Evolutionary conservation across 2,113 vertebrate genomes (phyloP).

Genomic region (Meleagris gallopavo): DNA sequence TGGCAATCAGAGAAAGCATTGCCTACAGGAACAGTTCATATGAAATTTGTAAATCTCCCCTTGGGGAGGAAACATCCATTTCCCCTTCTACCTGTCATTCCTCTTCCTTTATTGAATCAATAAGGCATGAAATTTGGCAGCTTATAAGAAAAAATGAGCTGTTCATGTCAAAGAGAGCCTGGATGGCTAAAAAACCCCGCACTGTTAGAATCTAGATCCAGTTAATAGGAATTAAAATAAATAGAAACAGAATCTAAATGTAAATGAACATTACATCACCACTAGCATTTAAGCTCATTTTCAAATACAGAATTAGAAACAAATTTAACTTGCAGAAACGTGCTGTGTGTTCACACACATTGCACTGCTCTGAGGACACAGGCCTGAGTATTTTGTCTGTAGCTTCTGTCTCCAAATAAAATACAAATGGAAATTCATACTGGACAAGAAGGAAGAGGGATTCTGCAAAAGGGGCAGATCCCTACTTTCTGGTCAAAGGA

Average conservation of each 20-base stretch:
- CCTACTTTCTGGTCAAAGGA: neutral
- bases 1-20: neutral
- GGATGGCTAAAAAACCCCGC: neutral
- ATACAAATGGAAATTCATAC: neutral
- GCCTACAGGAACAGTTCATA: constrained; percentile 16
- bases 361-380: neutral
- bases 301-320: constrained; percentile 19
- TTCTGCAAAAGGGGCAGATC: neutral
- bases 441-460: neutral
- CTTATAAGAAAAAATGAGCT: constrained; percentile 39
- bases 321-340: neutral
- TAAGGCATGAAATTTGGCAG: constrained; percentile 31
- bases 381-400: neutral
- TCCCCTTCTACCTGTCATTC: constrained; percentile 45
- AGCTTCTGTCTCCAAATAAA: neutral
- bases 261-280: constrained; percentile 60
- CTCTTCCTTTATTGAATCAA: neutral
- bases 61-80: constrained; percentile 33
- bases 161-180: neutral
- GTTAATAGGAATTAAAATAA: constrained; percentile 60
- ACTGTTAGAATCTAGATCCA: neutral
- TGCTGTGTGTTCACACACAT: neutral
- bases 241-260: constrained; percentile 53
- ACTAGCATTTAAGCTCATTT: constrained; percentile 46
- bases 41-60: constrained; percentile 37